These are phyloP conservation scores for Diaperis boleti DNA, from an alignment of 2,888 invertebrate genomes.

Conservation along the genomic window DNA sequence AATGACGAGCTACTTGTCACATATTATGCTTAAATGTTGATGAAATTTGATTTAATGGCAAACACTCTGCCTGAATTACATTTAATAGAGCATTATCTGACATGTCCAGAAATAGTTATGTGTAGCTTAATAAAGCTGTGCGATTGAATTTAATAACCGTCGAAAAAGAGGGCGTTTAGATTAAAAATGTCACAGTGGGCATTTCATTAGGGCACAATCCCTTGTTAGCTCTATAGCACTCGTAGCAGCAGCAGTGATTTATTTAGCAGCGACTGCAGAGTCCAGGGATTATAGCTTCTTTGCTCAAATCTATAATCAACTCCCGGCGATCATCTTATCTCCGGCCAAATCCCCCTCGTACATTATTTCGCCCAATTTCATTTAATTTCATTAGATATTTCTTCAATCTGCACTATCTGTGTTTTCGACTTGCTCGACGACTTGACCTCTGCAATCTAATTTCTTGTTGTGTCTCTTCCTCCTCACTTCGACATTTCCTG, in stretches of 20 bases:
- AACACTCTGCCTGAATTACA: too few relatives aligned
- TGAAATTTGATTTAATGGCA: too few relatives aligned
- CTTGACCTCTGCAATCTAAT: slow-evolving; percentile 54
- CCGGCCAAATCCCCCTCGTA: slow-evolving; percentile 35
- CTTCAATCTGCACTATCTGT: slow-evolving; percentile 58
- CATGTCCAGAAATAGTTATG: too few relatives aligned
- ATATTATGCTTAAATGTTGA: too few relatives aligned
- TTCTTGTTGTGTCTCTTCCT: slow-evolving; percentile 49
- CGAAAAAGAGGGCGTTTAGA: slow-evolving; percentile 4
- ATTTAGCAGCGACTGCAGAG: slow-evolving; percentile 24
- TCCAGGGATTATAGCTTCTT: slow-evolving; percentile 45
- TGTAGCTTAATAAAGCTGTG: too few relatives aligned
- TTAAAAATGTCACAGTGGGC: slow-evolving; percentile 22
- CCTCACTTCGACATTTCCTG: slow-evolving; percentile 50
- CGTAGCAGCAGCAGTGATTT: slow-evolving; percentile 28
- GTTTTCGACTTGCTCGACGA: slow-evolving; percentile 46
- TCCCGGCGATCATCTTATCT: slow-evolving; percentile 45
- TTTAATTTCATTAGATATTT: slow-evolving; percentile 63
- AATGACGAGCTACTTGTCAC: too few relatives aligned
- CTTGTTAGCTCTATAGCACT: slow-evolving; percentile 35
- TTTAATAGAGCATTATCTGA: too few relatives aligned
- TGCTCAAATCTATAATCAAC: slow-evolving; percentile 47
- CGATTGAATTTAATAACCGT: not conserved
- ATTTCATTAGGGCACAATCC: slow-evolving; percentile 25
- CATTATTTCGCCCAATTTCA: slow-evolving; percentile 61